Base-by-base conservation (phyloP, 2,888 invertebrate species). In the Amorpha juglandis region DNA sequence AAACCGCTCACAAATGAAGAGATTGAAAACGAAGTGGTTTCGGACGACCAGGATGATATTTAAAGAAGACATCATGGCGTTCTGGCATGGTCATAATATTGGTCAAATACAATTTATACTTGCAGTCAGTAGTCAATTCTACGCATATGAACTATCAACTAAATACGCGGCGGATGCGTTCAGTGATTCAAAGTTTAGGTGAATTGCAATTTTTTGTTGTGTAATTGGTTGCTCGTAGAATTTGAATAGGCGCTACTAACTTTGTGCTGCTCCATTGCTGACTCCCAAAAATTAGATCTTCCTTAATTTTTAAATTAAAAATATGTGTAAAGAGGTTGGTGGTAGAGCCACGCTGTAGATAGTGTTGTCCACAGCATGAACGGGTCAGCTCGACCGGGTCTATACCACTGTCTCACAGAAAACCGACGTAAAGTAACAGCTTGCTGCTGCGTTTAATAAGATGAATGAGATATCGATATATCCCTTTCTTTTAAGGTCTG, bases 81-180 rank as follows among this genome's bases (percentile, higher is more conserved):
- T 99, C 70, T 99, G 98, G 98, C 98, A 99, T 80, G 99, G 99
- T 0, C 99, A 99, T 86, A 92, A 96, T 70, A 96, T 99, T 11
- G 99, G 98, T 0, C 99, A 99, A 91, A 12, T 89, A 0, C 84
- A 91, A 63, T 89, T 92, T 0, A 68, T 92, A 63, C 0, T 87
- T 12, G 73, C 84, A 0, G 86, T 90, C 0, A 80, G 82, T 66
- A 77, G 80, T 45, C 91, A 90, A 66, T 92, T 92, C 68, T 90
- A 87, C 66, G 71, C 86, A 0, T 92, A 87, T 55, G 85, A 88
- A 76, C 21, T 87, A 21, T 68, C 83, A 0, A 87, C 88, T 0
- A 78, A 76, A 70, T 78, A 74, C 35, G 75, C 80, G 0, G 74
- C 75, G 11, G 69, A 69, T 27, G 68, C 74, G 21, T 4, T 67